Percentiles rank a stretch among this genome's conserved stretches.
These are phyloP conservation scores for Gallinago stenura DNA, from an alignment of 2,797 vertebrate genomes.

Conservation along the genomic window DNA sequence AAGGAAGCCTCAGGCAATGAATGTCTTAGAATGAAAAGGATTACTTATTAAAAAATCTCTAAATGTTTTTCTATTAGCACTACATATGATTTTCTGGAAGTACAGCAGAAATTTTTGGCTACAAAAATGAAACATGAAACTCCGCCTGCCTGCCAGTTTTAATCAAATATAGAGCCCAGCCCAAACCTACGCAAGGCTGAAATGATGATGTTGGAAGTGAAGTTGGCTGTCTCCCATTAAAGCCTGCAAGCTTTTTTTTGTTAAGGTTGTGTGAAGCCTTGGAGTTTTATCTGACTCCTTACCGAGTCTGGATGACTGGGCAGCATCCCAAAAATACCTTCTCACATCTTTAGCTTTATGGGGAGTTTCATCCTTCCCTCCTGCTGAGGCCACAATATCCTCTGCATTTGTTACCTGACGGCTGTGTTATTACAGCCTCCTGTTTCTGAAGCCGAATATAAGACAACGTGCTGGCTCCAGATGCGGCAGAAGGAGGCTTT, in stretches of 20 bases:
- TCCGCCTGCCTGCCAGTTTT: slow-evolving; percentile 26
- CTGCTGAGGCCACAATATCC: slow-evolving; percentile 63
- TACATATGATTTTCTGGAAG: background rate
- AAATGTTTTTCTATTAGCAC: slow-evolving; percentile 1
- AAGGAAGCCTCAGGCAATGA: background rate
- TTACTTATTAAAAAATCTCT: background rate
- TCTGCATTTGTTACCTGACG: slow-evolving; percentile 36
- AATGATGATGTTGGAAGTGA: slow-evolving; percentile 23
- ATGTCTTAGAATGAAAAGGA: background rate
- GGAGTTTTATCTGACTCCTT: slow-evolving; percentile 62
- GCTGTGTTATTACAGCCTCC: slow-evolving; percentile 53
- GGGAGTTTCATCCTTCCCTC: slow-evolving; percentile 65
- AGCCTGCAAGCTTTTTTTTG: background rate
- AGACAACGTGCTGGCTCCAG: background rate
- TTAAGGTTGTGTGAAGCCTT: slow-evolving; percentile 29
- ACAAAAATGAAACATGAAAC: background rate
- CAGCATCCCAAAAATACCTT: slow-evolving; percentile 69
- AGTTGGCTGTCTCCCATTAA: slow-evolving; percentile 54
- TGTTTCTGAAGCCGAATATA: background rate
- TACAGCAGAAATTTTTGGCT: slow-evolving; percentile 27
- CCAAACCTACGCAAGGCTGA: background rate
- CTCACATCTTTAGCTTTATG: slow-evolving; percentile 68
- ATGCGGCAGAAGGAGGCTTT: background rate
- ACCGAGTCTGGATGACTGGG: slow-evolving; percentile 58
- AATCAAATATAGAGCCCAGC: slow-evolving; percentile 35